Evolutionary conservation across 2,888 invertebrate genomes (phyloP).

Genomic region (Salticus scenicus): DNA sequence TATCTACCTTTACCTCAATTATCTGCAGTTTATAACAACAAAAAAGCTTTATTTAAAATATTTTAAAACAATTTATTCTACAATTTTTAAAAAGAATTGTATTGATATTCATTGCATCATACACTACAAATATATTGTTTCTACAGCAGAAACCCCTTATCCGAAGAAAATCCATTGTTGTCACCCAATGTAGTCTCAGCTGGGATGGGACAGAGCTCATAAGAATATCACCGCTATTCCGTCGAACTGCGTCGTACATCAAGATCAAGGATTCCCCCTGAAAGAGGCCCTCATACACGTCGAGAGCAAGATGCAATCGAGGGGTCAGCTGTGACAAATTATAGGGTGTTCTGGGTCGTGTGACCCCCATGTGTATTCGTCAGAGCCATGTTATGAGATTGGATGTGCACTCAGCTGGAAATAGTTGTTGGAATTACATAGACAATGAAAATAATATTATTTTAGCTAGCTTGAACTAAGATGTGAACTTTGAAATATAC

Average conservation of each 20-base stretch:
- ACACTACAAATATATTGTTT: neutral
- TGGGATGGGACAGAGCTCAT: neutral
- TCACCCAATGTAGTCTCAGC: slow-evolving; percentile 6
- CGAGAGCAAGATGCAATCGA: neutral
- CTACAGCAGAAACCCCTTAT: neutral
- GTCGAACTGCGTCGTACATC: neutral
- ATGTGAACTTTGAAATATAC: too few relatives aligned
- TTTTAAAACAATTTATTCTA: too few relatives aligned
- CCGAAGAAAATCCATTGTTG: slow-evolving; percentile 1
- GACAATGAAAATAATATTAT: neutral
- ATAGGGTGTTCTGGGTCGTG: slow-evolving; percentile 8
- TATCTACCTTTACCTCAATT: too few relatives aligned
- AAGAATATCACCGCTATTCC: neutral
- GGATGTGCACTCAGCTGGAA: neutral
- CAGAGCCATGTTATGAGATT: slow-evolving; percentile 8
- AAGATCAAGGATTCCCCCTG: slow-evolving; percentile 5
- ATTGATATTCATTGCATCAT: neutral
- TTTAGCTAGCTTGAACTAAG: neutral
- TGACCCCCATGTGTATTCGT: slow-evolving; percentile 17
- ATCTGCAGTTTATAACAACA: too few relatives aligned
- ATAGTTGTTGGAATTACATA: neutral
- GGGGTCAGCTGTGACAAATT: slow-evolving; percentile 16
- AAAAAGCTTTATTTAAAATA: too few relatives aligned
- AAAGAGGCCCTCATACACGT: neutral
- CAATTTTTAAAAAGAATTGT: too few relatives aligned